A percentile compares a stretch with the other conserved stretches of the same genome.
phyloP scores from a whole-genome alignment of 2,113 vertebrate genomes.

The Oplegnathus fasciatus region DNA sequence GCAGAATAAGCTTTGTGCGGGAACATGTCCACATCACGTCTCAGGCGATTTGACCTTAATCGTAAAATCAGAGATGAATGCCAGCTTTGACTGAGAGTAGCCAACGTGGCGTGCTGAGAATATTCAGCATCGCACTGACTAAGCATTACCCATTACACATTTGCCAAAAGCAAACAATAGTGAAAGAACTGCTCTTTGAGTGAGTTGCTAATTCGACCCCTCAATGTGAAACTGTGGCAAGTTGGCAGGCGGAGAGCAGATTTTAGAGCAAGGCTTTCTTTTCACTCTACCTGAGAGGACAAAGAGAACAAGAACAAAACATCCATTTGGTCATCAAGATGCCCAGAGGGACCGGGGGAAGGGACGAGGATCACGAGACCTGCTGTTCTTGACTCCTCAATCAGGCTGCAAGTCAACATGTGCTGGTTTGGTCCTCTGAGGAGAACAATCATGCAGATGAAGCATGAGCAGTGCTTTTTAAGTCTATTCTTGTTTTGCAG shows the following conservation, averaged over 20 bases:
- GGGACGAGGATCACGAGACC: slow-evolving; percentile 25
- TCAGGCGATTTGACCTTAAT: slow-evolving; percentile 21
- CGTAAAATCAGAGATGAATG: neutral
- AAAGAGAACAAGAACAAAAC: slow-evolving; percentile 61
- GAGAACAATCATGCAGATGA: slow-evolving; percentile 13
- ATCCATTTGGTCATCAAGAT: slow-evolving; percentile 52
- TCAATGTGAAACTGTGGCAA: slow-evolving; percentile 2
- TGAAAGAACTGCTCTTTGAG: slow-evolving; percentile 43
- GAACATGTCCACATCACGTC: neutral
- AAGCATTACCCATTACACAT: slow-evolving; percentile 10
- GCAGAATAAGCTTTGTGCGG: neutral
- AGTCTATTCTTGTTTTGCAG: neutral
- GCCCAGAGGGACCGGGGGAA: slow-evolving; percentile 32
- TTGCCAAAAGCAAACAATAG: slow-evolving; percentile 45
- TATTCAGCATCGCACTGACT: slow-evolving; percentile 6
- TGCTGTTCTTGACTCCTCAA: slow-evolving; percentile 20
- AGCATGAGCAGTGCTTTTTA: neutral
- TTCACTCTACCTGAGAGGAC: slow-evolving; percentile 52
- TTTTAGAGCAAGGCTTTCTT: neutral
- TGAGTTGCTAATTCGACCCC: slow-evolving; percentile 17
- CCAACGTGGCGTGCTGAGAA: neutral
- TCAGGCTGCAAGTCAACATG: neutral
- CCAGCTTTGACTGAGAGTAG: neutral
- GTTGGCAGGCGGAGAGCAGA: neutral
- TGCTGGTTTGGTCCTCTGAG: neutral